Percentiles rank a stretch among this genome's conserved stretches.
These are phyloP conservation scores for Steinernema khuongi DNA, from an alignment of 1,140 invertebrate species.

Conservation along the genomic window DNA sequence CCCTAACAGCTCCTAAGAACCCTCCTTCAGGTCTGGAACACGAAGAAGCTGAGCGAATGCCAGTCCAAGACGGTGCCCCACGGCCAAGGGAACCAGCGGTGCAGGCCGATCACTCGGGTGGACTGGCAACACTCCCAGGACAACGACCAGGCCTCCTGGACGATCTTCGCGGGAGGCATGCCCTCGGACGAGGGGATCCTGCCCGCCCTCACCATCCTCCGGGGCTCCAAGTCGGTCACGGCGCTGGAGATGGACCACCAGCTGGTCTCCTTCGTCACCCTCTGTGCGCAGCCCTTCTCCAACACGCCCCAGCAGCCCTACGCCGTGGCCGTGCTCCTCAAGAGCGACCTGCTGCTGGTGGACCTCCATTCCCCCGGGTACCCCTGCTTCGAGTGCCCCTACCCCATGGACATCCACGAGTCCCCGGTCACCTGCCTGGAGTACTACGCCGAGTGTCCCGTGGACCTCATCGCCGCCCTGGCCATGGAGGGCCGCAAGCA, in stretches of 20 bases:
- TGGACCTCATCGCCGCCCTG: conserved; percentile 87
- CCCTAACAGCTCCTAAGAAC: not conserved
- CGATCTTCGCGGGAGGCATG: conserved; percentile 44
- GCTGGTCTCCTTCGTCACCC: conserved; percentile 83
- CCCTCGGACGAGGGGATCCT: conserved; percentile 54
- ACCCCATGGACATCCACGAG: conserved; percentile 98
- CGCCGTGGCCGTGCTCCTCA: conserved; percentile 89
- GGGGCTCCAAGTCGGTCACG: conserved; percentile 85
- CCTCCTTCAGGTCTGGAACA: conserved; percentile 45
- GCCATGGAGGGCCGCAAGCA: conserved; percentile 76
- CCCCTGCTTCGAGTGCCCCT: conserved; percentile 97
- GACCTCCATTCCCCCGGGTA: conserved; percentile 88
- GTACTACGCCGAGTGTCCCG: conserved; percentile 93
- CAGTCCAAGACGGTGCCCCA: conserved; percentile 49
- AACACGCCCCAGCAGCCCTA: conserved; percentile 85
- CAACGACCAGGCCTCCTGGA: conserved; percentile 38
- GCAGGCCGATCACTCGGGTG: conserved; percentile 50
- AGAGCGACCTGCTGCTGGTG: conserved; percentile 95
- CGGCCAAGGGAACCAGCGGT: conserved; percentile 30
- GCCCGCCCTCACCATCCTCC: conserved; percentile 77
- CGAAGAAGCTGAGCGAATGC: conserved; percentile 46
- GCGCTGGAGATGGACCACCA: conserved; percentile 98
- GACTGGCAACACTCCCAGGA: conserved; percentile 50
- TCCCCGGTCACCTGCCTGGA: conserved; percentile 89
- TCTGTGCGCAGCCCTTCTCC: conserved; percentile 81